Conservation (phyloP, 2,888 invertebrate genomes). For the Anoplius nigerrimus region DNA sequence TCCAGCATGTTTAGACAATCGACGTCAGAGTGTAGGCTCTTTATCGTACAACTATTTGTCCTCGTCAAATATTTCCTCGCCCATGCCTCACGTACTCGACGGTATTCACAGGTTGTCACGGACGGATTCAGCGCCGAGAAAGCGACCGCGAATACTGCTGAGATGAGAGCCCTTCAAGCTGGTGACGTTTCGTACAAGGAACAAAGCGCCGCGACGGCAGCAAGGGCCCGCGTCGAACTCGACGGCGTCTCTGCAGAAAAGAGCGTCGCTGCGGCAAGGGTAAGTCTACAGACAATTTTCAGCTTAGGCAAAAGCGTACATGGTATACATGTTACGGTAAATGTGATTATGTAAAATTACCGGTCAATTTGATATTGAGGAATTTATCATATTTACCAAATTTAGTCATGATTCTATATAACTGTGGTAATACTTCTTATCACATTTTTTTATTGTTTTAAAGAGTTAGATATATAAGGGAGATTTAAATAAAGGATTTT, state of each 20-base stretch:
- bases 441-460: no score
- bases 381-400: no score
- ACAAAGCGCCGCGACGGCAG: conserved; percentile 86
- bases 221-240: conserved; percentile 86
- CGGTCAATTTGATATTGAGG: no score
- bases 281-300: conserved; percentile 72
- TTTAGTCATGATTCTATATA: no score
- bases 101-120: conserved; percentile 79
- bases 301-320: background rate
- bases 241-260: conserved; percentile 92
- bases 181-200: conserved; percentile 90
- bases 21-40: no score
- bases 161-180: conserved; percentile 85
- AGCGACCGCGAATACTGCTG: conserved; percentile 83
- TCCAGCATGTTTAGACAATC: background rate
- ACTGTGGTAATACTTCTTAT: no score
- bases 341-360: no score
- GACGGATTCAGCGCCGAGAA: conserved; percentile 90
- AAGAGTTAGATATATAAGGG: no score
- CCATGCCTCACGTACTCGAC: background rate
- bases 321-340: no score
- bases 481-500: no score
- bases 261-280: conserved; percentile 88
- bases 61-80: conserved; percentile 11
- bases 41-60: no score